Conservation (phyloP, 2,888 invertebrate genomes). For the Cacoxenus indagator region DNA sequence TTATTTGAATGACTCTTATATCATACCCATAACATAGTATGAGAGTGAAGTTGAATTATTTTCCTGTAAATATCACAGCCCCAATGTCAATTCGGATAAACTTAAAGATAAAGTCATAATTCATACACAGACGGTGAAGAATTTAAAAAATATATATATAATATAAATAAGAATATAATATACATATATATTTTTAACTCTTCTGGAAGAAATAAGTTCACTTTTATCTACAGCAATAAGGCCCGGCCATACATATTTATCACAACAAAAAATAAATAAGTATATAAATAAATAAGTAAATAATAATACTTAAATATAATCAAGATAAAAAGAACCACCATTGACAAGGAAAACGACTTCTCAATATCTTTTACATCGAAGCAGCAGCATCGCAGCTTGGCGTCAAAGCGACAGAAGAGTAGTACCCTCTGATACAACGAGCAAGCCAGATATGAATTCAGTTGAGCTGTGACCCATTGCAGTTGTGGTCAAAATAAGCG, state of each 20-base stretch:
- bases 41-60: slow-evolving; percentile 67
- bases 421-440: not conserved
- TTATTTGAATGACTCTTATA: not conserved
- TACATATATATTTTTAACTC: not conserved
- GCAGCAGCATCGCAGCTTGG: slow-evolving; percentile 7
- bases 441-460: not conserved
- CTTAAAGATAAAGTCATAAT: too few species aligned
- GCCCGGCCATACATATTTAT: slow-evolving; percentile 59
- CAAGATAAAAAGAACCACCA: slow-evolving; percentile 38
- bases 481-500: slow-evolving; percentile 13
- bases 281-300: too few species aligned
- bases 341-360: slow-evolving; percentile 62
- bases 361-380: slow-evolving; percentile 62
- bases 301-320: too few species aligned
- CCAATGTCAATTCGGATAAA: too few species aligned
- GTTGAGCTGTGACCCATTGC: not conserved
- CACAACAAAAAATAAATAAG: slow-evolving; percentile 58
- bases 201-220: slow-evolving; percentile 46
- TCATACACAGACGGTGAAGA: too few species aligned
- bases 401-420: not conserved
- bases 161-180: too few species aligned
- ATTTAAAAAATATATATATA: too few species aligned
- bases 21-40: slow-evolving; percentile 37
- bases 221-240: slow-evolving; percentile 36
- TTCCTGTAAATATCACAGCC: slow-evolving; percentile 66